A percentile compares a stretch with the other conserved stretches of the same genome.
These are phyloP conservation scores for Chrysodeixis includens DNA, from an alignment of 2,888 invertebrate species.

Conservation along the genomic window DNA sequence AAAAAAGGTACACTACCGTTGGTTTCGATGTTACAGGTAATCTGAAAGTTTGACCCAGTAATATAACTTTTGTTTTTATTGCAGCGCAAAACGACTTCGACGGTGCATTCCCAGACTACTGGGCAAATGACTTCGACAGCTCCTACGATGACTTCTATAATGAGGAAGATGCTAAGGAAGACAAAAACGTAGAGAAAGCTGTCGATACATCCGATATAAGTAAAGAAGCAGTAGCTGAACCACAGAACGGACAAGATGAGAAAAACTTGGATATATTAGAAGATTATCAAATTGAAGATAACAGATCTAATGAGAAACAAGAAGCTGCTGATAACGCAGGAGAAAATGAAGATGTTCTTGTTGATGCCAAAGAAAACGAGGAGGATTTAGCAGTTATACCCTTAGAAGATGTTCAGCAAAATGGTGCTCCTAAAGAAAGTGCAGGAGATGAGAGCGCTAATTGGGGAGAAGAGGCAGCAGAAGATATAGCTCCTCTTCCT, in stretches of 20 bases:
- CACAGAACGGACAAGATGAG: conserved; percentile 26
- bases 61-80: conserved; percentile 43
- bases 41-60: background rate
- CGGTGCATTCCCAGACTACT: conserved; percentile 30
- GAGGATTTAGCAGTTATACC: conserved; percentile 28
- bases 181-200: conserved; percentile 36
- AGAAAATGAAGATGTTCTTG: conserved; percentile 34
- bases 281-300: conserved; percentile 79
- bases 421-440: conserved; percentile 25
- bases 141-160: conserved; percentile 50
- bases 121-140: conserved; percentile 24
- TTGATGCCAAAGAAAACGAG: conserved; percentile 9
- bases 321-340: conserved; percentile 20
- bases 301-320: conserved; percentile 60
- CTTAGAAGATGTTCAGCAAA: conserved; percentile 28
- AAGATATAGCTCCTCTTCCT: conserved; percentile 34
- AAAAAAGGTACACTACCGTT: background rate
- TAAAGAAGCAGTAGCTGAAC: conserved; percentile 35
- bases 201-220: conserved; percentile 35
- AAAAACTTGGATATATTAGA: conserved; percentile 46
- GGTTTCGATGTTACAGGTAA: background rate
- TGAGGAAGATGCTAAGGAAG: conserved; percentile 16
- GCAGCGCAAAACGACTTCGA: conserved; percentile 53
- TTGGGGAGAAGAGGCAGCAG: conserved; percentile 46
- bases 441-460: conserved; percentile 30